Percentiles rank a stretch among this genome's conserved stretches.
Evolutionary conservation across 2,113 vertebrate species (phyloP).

Genomic region (Scortum barcoo): DNA sequence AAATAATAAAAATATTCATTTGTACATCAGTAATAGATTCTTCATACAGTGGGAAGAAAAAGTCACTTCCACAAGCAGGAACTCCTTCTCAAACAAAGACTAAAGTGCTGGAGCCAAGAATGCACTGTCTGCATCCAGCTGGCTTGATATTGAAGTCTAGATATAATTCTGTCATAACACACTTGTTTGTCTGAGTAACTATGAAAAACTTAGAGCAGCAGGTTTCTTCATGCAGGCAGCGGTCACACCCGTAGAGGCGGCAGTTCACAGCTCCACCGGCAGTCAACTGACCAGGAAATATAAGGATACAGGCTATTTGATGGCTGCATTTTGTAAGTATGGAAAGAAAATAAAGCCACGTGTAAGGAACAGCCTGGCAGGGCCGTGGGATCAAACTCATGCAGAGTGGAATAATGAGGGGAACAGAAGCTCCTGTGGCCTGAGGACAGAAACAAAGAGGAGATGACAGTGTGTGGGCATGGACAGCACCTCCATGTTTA

Average conservation of each 20-base stretch:
- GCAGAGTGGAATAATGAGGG: conserved; percentile 34
- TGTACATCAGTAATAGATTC: conserved; percentile 43
- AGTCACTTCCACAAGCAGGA: conserved; percentile 71
- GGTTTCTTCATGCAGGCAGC: not conserved
- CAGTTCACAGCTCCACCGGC: conserved; percentile 1
- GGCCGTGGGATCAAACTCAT: conserved; percentile 38
- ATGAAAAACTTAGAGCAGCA: conserved; percentile 6
- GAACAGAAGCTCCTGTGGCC: conserved; percentile 57
- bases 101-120: conserved; percentile 79
- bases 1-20: conserved; percentile 53
- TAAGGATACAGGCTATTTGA: conserved; percentile 3
- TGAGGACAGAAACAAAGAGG: conserved; percentile 42
- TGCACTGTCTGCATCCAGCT: conserved; percentile 62
- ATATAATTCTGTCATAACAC: conserved; percentile 33
- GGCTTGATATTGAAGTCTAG: conserved; percentile 47
- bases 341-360: conserved; percentile 26
- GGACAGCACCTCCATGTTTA: not conserved
- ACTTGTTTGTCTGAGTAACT: conserved; percentile 33
- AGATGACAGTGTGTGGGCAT: not conserved
- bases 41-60: conserved; percentile 57
- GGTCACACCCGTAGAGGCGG: conserved; percentile 1
- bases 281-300: conserved; percentile 37
- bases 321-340: conserved; percentile 19
- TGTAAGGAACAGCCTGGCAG: conserved; percentile 52
- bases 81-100: conserved; percentile 76